Evolutionary conservation across 2,797 vertebrate genomes (phyloP).

Genomic region (Anguilla obscura): DNA sequence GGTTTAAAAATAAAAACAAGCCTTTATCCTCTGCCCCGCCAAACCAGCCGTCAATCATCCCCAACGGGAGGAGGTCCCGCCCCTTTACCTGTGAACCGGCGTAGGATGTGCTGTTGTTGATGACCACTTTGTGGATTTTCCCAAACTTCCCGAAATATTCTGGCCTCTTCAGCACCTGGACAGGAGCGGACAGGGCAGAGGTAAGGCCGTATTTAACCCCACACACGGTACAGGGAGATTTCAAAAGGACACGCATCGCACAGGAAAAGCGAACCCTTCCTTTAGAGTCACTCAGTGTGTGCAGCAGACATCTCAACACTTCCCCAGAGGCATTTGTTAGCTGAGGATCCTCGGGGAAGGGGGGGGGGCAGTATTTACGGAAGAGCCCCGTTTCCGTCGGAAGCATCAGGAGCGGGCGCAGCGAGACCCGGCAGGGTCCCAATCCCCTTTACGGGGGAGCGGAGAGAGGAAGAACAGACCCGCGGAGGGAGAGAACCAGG

Average conservation of each 20-base stretch:
- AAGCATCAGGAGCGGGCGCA: neutral
- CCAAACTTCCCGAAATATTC: slow-evolving; percentile 93
- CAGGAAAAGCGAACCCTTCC: neutral
- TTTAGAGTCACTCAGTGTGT: slow-evolving; percentile 49
- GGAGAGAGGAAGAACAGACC: neutral
- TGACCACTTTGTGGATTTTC: slow-evolving; percentile 93
- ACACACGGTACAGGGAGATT: neutral
- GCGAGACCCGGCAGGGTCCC: neutral
- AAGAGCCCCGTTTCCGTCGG: neutral
- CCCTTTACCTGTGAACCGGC: slow-evolving; percentile 86
- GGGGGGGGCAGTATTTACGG: neutral
- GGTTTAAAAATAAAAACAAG: neutral
- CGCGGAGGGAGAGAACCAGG: no score
- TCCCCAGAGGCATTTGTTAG: slow-evolving; percentile 42
- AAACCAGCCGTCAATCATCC: neutral
- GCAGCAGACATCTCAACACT: slow-evolving; percentile 31
- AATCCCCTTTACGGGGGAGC: neutral
- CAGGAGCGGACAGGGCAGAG: neutral
- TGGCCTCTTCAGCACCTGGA: slow-evolving; percentile 86
- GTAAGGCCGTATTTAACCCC: neutral
- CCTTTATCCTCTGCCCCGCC: neutral
- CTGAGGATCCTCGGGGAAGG: neutral
- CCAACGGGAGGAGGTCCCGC: neutral
- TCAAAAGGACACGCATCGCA: neutral
- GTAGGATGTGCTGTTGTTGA: slow-evolving; percentile 92